Percentiles rank a stretch among this genome's conserved stretches.
Evolutionary conservation across 2,113 vertebrate species (phyloP).

Genomic region (Pleuronectes platessa): DNA sequence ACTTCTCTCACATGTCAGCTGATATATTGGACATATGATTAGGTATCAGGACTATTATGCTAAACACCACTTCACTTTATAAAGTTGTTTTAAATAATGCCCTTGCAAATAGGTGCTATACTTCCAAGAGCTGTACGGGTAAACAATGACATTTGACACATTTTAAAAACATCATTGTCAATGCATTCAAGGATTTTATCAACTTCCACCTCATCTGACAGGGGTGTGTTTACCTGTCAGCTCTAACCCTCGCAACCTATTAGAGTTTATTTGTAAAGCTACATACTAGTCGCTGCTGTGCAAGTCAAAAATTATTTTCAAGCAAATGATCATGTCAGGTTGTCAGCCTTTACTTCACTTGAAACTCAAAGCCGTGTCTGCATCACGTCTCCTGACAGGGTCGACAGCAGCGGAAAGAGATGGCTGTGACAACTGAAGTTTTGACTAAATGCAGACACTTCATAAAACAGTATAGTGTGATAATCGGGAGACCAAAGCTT

Average conservation of each 20-base stretch:
- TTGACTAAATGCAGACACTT: neutral
- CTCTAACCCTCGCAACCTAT: neutral
- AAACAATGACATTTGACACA: too few species aligned
- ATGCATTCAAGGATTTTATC: neutral
- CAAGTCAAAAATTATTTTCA: neutral
- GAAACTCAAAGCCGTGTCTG: neutral
- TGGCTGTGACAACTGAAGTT: neutral
- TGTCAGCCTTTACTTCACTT: conserved; percentile 5
- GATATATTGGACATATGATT: neutral
- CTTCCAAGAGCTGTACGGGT: too few species aligned
- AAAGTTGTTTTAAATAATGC: too few species aligned
- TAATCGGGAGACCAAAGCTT: too few species aligned
- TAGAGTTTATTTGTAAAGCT: neutral
- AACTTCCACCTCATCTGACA: neutral
- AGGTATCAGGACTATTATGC: too few species aligned
- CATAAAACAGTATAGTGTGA: neutral
- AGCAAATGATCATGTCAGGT: conserved; percentile 9
- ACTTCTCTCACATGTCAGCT: too few species aligned
- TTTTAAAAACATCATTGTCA: neutral
- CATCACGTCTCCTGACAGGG: neutral
- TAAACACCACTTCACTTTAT: too few species aligned
- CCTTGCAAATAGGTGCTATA: too few species aligned
- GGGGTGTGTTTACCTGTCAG: neutral
- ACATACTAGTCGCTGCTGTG: neutral
- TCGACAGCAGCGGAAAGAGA: neutral